phyloP scores from a whole-genome alignment of 2,113 vertebrate species.

The Anser brachyrhynchus region DNA sequence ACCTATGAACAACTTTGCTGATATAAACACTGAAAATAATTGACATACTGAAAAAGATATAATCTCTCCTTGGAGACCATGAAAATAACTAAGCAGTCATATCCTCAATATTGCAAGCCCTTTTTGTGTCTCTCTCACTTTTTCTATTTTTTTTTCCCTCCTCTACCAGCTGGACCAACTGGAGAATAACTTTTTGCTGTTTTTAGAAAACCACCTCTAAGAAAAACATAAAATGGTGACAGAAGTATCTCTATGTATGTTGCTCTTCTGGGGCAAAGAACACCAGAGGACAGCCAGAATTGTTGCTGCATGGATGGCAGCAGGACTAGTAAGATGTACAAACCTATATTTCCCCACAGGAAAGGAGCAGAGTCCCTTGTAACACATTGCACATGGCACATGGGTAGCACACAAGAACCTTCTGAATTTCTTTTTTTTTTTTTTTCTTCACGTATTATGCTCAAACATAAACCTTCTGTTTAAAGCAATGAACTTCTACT shows the following conservation, averaged over 20 bases:
- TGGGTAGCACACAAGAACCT: not conserved
- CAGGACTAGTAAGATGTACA: not conserved
- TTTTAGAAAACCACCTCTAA: not conserved
- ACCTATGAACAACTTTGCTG: not conserved
- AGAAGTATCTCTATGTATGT: not conserved
- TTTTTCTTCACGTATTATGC: not conserved
- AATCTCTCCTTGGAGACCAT: not conserved
- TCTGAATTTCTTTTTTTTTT: not conserved
- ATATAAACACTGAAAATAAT: not conserved
- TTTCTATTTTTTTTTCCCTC: not conserved
- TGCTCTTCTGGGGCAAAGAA: not conserved
- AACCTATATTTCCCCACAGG: not conserved
- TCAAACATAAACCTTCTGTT: not conserved
- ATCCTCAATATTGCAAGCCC: not conserved
- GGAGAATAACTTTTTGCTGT: not conserved
- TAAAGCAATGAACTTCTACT: not conserved
- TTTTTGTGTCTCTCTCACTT: not conserved
- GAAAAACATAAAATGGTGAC: not conserved
- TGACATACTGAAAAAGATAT: rapidly evolving
- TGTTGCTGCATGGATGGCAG: not conserved
- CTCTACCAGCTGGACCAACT: no score
- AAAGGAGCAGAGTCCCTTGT: no score
- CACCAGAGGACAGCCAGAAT: not conserved
- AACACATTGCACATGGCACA: not conserved
- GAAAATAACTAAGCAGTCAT: not conserved